Percentiles rank a stretch among this genome's conserved stretches.
phyloP scores from a whole-genome alignment of 2,113 vertebrate genomes.

The Perca fluviatilis region DNA sequence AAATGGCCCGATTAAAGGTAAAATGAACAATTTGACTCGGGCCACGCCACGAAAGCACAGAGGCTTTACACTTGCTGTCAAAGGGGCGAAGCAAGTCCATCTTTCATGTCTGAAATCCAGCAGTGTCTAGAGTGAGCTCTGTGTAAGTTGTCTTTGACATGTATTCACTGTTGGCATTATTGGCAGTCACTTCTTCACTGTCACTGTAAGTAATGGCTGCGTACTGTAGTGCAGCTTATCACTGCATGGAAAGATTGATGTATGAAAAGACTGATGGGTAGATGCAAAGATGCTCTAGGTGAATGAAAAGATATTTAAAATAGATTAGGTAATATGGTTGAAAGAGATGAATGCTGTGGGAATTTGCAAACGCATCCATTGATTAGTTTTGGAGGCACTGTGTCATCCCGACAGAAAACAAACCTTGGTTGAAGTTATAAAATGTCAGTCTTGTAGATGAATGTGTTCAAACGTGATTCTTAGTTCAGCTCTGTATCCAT shows the following conservation, averaged over 20 bases:
- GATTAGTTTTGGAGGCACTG: slow-evolving; percentile 5
- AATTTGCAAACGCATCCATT: not conserved
- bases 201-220: slow-evolving; percentile 56
- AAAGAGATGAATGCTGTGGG: slow-evolving; percentile 78
- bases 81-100: slow-evolving; percentile 81
- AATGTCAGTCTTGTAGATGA: not conserved
- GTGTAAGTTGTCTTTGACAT: slow-evolving; percentile 57
- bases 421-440: not conserved
- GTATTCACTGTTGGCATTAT: slow-evolving; percentile 69
- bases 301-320: slow-evolving; percentile 26
- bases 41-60: slow-evolving; percentile 87
- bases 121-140: slow-evolving; percentile 30
- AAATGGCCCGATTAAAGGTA: slow-evolving; percentile 95
- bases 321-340: slow-evolving; percentile 24
- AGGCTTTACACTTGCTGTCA: slow-evolving; percentile 86
- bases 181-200: slow-evolving; percentile 74
- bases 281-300: slow-evolving; percentile 28
- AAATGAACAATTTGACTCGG: slow-evolving; percentile 93
- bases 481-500: not conserved
- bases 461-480: not conserved
- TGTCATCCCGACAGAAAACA: slow-evolving; percentile 10
- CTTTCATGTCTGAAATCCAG: slow-evolving; percentile 79
- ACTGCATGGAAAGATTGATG: slow-evolving; percentile 22
- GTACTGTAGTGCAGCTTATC: slow-evolving; percentile 20
- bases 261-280: slow-evolving; percentile 27